Conservation (phyloP, 2,888 invertebrate genomes). For the Physocephala rufipes region DNA sequence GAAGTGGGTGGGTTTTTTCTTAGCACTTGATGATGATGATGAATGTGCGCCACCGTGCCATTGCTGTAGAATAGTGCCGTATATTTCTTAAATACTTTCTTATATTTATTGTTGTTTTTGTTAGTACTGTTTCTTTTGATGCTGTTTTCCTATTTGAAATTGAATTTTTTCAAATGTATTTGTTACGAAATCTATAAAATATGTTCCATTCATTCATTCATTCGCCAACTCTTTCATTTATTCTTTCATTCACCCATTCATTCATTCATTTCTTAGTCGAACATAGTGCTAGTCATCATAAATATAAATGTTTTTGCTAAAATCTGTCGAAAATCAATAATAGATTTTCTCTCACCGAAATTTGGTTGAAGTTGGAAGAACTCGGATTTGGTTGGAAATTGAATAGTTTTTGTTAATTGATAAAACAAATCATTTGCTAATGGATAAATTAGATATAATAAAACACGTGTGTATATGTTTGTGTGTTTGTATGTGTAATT, state of each 20-base stretch:
- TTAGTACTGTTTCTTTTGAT: conserved; percentile 1
- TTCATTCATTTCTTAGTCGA: background rate
- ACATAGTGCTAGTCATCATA: too few relatives aligned
- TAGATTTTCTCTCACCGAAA: too few relatives aligned
- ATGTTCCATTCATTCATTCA: background rate
- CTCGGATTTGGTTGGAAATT: too few relatives aligned
- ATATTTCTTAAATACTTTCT: too few relatives aligned
- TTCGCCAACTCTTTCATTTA: too few relatives aligned
- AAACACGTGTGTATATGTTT: conserved; percentile 27
- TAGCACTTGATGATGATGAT: background rate
- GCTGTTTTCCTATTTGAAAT: conserved; percentile 24
- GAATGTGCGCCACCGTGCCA: background rate
- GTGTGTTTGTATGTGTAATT: too few relatives aligned
- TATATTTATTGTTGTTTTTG: too few relatives aligned
- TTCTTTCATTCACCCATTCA: conserved; percentile 12
- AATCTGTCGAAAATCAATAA: too few relatives aligned
- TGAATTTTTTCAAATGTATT: conserved; percentile 13
- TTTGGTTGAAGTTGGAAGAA: too few relatives aligned
- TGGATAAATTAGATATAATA: conserved; percentile 27
- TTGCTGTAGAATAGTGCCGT: too few relatives aligned
- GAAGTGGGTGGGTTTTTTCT: too few relatives aligned
- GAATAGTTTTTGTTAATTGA: conserved; percentile 33
- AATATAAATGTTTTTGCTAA: too few relatives aligned
- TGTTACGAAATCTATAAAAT: background rate
- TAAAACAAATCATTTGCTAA: conserved; percentile 40